These are phyloP conservation scores for Microcebus tavaratra DNA, from an alignment of 2,113 vertebrate species.

Conservation along the genomic window DNA sequence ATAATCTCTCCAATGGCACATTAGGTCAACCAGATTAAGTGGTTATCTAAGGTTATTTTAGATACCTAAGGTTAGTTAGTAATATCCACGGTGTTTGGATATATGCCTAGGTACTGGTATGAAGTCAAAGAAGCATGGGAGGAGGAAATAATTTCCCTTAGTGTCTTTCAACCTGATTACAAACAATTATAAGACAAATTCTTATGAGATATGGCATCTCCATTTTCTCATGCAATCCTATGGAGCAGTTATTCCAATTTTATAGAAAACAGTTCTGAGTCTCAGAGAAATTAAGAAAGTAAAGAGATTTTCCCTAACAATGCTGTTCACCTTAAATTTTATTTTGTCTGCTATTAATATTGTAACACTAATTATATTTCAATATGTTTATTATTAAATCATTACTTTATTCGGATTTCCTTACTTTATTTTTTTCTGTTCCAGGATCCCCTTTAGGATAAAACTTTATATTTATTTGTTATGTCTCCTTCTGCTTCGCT, in stretches of 20 bases:
- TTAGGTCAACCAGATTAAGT: neutral
- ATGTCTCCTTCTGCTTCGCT: neutral
- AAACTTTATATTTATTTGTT: neutral
- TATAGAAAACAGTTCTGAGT: neutral
- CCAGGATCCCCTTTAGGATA: neutral
- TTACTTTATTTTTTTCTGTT: neutral
- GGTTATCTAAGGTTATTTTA: no score
- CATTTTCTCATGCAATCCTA: neutral
- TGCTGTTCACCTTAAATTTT: neutral
- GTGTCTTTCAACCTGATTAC: neutral
- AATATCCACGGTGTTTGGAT: neutral
- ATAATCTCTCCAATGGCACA: neutral
- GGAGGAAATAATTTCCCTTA: neutral
- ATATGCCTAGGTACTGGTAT: neutral
- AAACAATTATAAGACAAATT: neutral
- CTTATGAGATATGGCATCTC: neutral
- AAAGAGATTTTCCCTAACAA: neutral
- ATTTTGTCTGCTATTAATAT: neutral
- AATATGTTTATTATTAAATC: neutral
- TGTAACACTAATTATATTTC: neutral
- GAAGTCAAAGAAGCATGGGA: neutral
- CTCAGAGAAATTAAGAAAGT: neutral
- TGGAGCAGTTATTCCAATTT: neutral
- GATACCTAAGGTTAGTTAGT: neutral
- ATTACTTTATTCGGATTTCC: neutral